Evolutionary conservation across 2,888 invertebrate species (phyloP).

Genomic region (Lordiphosa fenestrarum): DNA sequence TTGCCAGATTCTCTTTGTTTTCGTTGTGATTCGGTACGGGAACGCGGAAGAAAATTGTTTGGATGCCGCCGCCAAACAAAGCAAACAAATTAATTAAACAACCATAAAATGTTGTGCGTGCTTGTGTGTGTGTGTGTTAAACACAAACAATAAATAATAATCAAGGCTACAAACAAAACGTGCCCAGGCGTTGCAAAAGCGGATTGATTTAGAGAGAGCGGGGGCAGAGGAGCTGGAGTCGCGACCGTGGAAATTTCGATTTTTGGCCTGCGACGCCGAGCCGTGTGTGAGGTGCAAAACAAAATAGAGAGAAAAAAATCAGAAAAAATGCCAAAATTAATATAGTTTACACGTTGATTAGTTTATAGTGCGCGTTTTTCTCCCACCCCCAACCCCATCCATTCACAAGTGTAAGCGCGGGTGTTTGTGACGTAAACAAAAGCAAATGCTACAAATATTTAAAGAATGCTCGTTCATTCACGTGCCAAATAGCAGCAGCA

Average conservation of each 20-base stretch:
- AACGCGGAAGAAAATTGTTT: no score
- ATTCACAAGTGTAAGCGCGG: constrained; percentile 27
- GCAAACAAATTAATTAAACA: no score
- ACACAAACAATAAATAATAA: no score
- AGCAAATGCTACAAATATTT: constrained; percentile 38
- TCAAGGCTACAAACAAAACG: no score
- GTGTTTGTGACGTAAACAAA: constrained; percentile 64
- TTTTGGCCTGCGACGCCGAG: constrained; percentile 46
- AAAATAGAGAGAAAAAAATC: constrained; percentile 29
- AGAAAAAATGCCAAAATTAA: constrained; percentile 30
- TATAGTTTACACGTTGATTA: constrained; percentile 19
- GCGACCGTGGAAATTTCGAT: constrained; percentile 66
- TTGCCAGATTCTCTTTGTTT: neutral
- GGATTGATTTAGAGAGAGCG: no score
- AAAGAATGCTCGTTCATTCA: constrained; percentile 49
- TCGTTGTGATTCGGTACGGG: neutral
- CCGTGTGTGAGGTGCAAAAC: constrained; percentile 21
- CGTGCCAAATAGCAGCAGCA: constrained; percentile 54
- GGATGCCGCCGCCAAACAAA: no score
- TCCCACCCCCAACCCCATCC: constrained; percentile 28
- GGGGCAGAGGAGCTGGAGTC: neutral
- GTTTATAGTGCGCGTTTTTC: constrained; percentile 16
- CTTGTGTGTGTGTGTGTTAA: no score
- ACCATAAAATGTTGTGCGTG: no score
- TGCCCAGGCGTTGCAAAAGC: no score